Evolutionary conservation across 2,888 invertebrate genomes (phyloP).

Genomic region (Miltochrista miniata): DNA sequence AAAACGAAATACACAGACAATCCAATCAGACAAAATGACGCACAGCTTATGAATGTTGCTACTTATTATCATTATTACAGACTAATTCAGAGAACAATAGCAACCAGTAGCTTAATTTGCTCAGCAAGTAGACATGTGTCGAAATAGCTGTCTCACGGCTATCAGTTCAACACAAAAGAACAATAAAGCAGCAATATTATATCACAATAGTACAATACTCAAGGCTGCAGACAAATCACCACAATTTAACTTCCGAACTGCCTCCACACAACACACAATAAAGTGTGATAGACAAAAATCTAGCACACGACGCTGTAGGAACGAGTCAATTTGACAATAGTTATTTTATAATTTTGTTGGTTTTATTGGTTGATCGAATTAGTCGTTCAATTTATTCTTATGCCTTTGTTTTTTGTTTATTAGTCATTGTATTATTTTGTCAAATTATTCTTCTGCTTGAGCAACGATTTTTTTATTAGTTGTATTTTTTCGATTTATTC

Average conservation of each 20-base stretch:
- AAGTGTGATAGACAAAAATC: neutral
- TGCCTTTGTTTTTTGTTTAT: no score
- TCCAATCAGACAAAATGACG: no score
- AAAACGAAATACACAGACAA: no score
- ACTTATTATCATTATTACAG: no score
- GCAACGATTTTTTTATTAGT: no score
- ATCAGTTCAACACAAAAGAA: slow-evolving; percentile 2
- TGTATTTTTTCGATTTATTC: no score
- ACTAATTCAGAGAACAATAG: no score
- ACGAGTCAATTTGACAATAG: neutral
- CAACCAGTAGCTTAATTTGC: neutral
- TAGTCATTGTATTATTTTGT: no score
- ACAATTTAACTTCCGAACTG: neutral
- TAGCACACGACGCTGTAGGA: neutral
- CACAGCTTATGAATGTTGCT: no score
- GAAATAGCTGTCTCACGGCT: slow-evolving; percentile 8
- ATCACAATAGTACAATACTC: slow-evolving; percentile 6
- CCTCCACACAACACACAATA: neutral
- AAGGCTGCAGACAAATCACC: slow-evolving; percentile 6
- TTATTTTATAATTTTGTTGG: neutral
- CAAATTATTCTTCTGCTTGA: no score
- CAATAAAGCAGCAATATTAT: slow-evolving; percentile 2
- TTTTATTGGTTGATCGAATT: neutral
- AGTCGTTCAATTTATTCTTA: no score
- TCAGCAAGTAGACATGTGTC: neutral